Evolutionary conservation across 2,888 invertebrate genomes (phyloP).

Genomic region (Trissonchulus sp.): DNA sequence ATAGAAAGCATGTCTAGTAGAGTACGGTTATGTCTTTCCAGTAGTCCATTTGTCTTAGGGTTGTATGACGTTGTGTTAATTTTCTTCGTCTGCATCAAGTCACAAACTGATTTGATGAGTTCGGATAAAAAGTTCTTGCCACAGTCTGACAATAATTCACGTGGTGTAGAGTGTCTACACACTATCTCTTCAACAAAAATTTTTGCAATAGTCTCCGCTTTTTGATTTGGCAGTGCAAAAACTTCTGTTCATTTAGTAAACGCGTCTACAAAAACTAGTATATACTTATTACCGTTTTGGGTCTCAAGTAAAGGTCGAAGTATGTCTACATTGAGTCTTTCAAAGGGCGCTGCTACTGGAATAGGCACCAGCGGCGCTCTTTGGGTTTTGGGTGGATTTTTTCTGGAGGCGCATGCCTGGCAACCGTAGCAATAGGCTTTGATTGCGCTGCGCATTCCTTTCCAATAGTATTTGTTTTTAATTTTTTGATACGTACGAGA

Average conservation of each 20-base stretch:
- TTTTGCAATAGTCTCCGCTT: constrained; percentile 45
- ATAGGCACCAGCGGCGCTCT: constrained; percentile 31
- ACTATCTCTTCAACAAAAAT: constrained; percentile 39
- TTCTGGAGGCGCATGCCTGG: constrained; percentile 32
- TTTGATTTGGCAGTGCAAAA: constrained; percentile 46
- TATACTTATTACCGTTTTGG: constrained; percentile 35
- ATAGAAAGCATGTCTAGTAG: constrained; percentile 37
- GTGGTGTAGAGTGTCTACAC: constrained; percentile 38
- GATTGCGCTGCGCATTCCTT: constrained; percentile 33
- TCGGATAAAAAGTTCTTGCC: constrained; percentile 39
- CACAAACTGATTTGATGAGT: constrained; percentile 35
- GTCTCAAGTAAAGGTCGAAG: constrained; percentile 40
- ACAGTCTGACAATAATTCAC: constrained; percentile 41
- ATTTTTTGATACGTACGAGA: constrained; percentile 34
- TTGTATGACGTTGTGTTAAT: constrained; percentile 36
- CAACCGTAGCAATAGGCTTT: constrained; percentile 30
- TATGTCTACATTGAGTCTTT: constrained; percentile 38
- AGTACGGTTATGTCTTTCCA: constrained; percentile 42
- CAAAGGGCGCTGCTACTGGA: constrained; percentile 36
- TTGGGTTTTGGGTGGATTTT: constrained; percentile 18
- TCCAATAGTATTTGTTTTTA: constrained; percentile 36
- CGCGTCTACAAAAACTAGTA: constrained; percentile 37
- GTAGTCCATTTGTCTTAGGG: constrained; percentile 40
- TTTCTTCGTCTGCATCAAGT: constrained; percentile 34
- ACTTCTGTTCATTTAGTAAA: constrained; percentile 39